Conservation (phyloP, 2,797 vertebrate genomes). For the Megaceryle alcyon region DNA sequence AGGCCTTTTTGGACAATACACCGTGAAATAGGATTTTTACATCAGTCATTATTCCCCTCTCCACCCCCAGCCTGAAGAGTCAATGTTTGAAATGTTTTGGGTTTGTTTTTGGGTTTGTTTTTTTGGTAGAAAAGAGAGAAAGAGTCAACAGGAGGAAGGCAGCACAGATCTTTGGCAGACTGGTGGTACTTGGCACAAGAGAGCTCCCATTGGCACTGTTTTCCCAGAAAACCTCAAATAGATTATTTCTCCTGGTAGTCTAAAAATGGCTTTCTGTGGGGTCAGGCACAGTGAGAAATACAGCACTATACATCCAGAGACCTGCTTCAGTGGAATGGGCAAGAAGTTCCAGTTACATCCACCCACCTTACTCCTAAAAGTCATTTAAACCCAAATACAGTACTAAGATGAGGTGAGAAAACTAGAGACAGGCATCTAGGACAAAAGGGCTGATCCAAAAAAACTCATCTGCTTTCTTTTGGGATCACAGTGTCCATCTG, state of each 20-base stretch:
- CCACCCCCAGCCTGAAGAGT: not conserved
- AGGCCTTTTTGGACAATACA: slow-evolving; percentile 57
- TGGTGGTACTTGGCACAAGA: slow-evolving; percentile 45
- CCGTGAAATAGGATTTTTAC: slow-evolving; percentile 52
- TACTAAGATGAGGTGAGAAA: not conserved
- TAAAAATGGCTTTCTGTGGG: slow-evolving; percentile 20
- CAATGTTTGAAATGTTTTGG: not conserved
- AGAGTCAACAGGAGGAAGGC: slow-evolving; percentile 35
- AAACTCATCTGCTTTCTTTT: slow-evolving; percentile 39
- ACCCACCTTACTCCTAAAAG: not conserved
- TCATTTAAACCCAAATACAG: not conserved
- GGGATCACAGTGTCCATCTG: slow-evolving; percentile 52
- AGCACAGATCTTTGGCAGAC: slow-evolving; percentile 47
- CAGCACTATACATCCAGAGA: not conserved
- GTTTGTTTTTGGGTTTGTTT: too few species aligned
- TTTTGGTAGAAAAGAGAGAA: not conserved
- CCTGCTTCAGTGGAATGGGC: not conserved
- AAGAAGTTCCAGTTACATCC: not conserved
- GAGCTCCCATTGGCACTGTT: slow-evolving; percentile 26
- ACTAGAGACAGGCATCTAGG: not conserved
- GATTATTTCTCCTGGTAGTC: slow-evolving; percentile 22
- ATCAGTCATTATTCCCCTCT: slow-evolving; percentile 29
- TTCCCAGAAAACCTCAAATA: slow-evolving; percentile 51
- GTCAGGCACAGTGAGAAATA: not conserved
- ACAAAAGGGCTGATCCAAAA: slow-evolving; percentile 27